A percentile compares a stretch with the other conserved stretches of the same genome.
These are phyloP conservation scores for Aptenodytes patagonicus DNA, from an alignment of 2,113 vertebrate genomes.

Conservation along the genomic window DNA sequence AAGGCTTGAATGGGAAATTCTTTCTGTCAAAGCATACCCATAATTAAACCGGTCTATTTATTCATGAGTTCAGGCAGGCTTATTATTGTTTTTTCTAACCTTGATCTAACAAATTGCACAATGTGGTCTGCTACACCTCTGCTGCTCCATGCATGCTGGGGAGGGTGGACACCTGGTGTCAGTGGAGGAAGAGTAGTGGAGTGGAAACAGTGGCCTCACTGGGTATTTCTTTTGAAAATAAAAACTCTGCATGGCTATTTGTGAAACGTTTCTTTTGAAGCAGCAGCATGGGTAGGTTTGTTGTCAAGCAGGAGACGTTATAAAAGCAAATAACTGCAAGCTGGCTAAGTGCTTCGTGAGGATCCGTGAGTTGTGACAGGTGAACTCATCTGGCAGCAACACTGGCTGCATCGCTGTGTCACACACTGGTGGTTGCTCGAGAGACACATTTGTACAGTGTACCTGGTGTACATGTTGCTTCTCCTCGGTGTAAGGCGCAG, in stretches of 20 bases:
- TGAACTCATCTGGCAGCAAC: not conserved
- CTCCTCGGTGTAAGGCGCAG: fast-evolving
- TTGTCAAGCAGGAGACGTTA: not conserved
- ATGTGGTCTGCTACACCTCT: not conserved
- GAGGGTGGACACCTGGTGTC: not conserved
- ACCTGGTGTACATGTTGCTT: not conserved
- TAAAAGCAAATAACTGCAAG: not conserved
- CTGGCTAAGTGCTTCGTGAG: not conserved
- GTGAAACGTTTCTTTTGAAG: not conserved
- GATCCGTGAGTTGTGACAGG: not conserved
- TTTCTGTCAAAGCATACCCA: not conserved
- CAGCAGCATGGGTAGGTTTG: not conserved
- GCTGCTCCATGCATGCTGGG: not conserved
- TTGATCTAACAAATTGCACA: not conserved
- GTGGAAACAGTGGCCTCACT: not conserved
- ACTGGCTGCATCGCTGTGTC: not conserved
- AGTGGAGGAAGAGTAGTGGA: not conserved
- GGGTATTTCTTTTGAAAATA: not conserved
- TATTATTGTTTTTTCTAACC: not conserved
- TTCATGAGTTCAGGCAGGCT: not conserved
- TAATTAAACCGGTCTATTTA: not conserved
- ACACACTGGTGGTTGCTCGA: not conserved
- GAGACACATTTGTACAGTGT: not conserved
- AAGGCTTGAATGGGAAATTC: not conserved
- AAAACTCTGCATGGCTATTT: not conserved